phyloP scores from a whole-genome alignment of 2,797 vertebrate species.

The Danio aesculapii region DNA sequence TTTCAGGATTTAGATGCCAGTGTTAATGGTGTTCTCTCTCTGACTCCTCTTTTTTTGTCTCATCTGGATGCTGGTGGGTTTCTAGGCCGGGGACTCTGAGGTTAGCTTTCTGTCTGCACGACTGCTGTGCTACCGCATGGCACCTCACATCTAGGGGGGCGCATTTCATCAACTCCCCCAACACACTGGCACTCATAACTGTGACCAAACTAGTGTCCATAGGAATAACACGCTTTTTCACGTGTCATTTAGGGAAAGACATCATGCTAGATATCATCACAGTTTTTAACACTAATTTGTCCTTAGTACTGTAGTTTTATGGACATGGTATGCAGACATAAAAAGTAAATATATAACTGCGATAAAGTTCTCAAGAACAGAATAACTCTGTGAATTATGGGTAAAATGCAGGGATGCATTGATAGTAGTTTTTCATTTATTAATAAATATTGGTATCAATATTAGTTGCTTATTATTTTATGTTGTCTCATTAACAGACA shows the following conservation, averaged over 20 bases:
- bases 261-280: neutral
- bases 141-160: conserved; percentile 78
- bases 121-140: conserved; percentile 86
- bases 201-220: conserved; percentile 30
- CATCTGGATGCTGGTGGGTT: conserved; percentile 78
- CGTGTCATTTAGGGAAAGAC: neutral
- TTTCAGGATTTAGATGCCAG: conserved; percentile 39
- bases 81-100: conserved; percentile 91
- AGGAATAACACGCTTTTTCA: neutral
- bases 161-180: conserved; percentile 84
- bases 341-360: no score
- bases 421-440: no score
- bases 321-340: no score
- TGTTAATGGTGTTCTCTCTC: conserved; percentile 80
- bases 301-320: neutral
- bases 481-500: no score
- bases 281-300: neutral
- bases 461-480: no score
- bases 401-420: neutral
- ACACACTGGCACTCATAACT: conserved; percentile 77
- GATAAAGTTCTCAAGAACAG: no score
- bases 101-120: conserved; percentile 91
- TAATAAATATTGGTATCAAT: no score
- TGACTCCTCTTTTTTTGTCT: conserved; percentile 82
- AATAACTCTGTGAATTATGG: neutral